phyloP scores from a whole-genome alignment of 2,888 invertebrate species.

The Hemistola chrysoprasaria region DNA sequence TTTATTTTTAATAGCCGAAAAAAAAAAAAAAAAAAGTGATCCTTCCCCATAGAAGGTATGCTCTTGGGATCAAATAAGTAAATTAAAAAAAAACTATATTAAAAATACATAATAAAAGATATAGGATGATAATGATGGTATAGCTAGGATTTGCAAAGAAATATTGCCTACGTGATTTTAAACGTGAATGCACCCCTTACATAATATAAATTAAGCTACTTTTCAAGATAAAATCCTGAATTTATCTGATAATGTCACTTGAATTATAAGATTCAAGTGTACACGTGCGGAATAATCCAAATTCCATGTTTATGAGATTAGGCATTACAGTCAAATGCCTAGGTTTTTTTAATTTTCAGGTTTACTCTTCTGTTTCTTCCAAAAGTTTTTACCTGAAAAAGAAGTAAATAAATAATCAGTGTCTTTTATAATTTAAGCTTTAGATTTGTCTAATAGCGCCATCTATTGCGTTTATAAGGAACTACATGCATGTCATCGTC shows the following conservation, averaged over 20 bases:
- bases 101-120: too few relatives aligned
- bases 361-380: neutral
- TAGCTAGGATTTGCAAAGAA: too few relatives aligned
- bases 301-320: slow-evolving; percentile 1
- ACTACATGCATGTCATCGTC: slow-evolving; percentile 28
- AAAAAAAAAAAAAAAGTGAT: too few relatives aligned
- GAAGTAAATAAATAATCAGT: slow-evolving; percentile 9
- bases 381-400: slow-evolving; percentile 37
- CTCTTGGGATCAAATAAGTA: too few relatives aligned
- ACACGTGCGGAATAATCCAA: neutral
- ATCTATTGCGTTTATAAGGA: slow-evolving; percentile 31
- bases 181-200: slow-evolving; percentile 7
- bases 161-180: slow-evolving; percentile 14
- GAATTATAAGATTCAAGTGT: slow-evolving; percentile 3
- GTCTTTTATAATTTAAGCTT: neutral
- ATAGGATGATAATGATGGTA: too few relatives aligned
- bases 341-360: neutral
- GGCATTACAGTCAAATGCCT: neutral
- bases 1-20: too few relatives aligned
- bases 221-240: slow-evolving; percentile 3
- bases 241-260: slow-evolving; percentile 6
- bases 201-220: slow-evolving; percentile 4
- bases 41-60: too few relatives aligned
- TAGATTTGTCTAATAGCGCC: slow-evolving; percentile 41
- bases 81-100: too few relatives aligned